Base-by-base conservation (phyloP, 1,140 invertebrate species). In the Temnothorax longispinosus region DNA sequence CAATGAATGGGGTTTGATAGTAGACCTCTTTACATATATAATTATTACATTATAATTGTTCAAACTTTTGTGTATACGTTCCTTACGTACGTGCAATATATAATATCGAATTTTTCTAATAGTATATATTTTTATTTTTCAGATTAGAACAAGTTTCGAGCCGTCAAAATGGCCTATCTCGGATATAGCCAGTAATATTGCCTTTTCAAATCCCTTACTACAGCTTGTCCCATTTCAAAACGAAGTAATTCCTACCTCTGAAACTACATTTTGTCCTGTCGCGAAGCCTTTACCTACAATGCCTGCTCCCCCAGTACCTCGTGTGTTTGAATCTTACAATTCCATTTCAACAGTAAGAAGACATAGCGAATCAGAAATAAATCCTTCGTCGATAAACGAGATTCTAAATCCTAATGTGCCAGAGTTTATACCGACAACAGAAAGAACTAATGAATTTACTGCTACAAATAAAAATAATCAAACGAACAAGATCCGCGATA, bases 131-230 rank as follows among this genome's bases (percentile, higher is more conserved):
- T 88, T 77, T 62, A 62, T 80, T 84, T 93, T 93, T 62, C 92
- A 97, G 97, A 97, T 99, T 32, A 96, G 98, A 92, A 98, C 98
- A 60, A 97, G 96, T 84, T 96, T 96, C 80, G 96, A 98, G 89
- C 99, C 98, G 3, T 96, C 96, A 15, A 98, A 97, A 94, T 99
- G 99, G 99, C 98, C 98, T 35, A 97, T 99, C 65, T 94, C 96
- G 3, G 97, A 98, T 91, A 93, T 95, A 8, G 90, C 94, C 21
- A 93, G 92, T 54, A 95, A 95, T 87, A 90, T 92, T 5, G 67
- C 93, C n/a, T 93, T 91, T 86, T 85, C 94, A 94, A 88, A 96
- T 95, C 93, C 95, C 94, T 87, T 91, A 10, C 85, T 94, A 60
- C 85, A 86, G 11, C 65, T 76, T 15, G 78, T 74, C n/a, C 44